These are phyloP conservation scores for Watsonalla binaria DNA, from an alignment of 2,888 invertebrate species.

Conservation along the genomic window DNA sequence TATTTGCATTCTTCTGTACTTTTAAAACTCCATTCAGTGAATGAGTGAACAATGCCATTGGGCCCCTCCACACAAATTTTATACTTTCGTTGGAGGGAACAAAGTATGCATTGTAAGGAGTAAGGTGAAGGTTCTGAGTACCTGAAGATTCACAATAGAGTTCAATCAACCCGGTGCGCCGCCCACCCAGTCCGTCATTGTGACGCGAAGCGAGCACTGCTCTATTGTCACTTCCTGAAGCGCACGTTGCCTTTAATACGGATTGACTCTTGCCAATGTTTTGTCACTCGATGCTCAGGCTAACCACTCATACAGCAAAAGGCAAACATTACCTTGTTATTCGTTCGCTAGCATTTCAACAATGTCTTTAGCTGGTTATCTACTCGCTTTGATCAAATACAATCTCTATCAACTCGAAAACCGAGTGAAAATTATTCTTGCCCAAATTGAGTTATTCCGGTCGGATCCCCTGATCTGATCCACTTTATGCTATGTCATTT, in stretches of 20 bases:
- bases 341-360: background rate
- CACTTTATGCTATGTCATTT: too few relatives aligned
- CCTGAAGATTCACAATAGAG: conserved; percentile 67
- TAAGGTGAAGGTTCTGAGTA: conserved; percentile 47
- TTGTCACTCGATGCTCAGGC: background rate
- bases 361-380: too few relatives aligned
- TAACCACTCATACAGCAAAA: background rate
- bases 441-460: too few relatives aligned
- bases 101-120: conserved; percentile 28
- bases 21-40: conserved; percentile 42
- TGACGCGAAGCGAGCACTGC: conserved; percentile 47
- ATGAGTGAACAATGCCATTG: conserved; percentile 40
- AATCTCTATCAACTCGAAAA: too few relatives aligned
- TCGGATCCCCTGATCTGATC: too few relatives aligned
- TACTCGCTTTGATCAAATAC: too few relatives aligned
- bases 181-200: conserved; percentile 65
- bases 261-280: background rate
- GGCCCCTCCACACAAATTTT: conserved; percentile 31
- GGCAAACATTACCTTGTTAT: background rate
- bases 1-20: conserved; percentile 42
- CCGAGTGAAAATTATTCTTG: too few relatives aligned
- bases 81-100: conserved; percentile 32
- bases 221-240: conserved; percentile 59
- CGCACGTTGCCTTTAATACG: conserved; percentile 13
- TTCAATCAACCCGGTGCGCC: conserved; percentile 64